Conservation (phyloP, 2,797 vertebrate species). For the Tolypeutes matacus region DNA sequence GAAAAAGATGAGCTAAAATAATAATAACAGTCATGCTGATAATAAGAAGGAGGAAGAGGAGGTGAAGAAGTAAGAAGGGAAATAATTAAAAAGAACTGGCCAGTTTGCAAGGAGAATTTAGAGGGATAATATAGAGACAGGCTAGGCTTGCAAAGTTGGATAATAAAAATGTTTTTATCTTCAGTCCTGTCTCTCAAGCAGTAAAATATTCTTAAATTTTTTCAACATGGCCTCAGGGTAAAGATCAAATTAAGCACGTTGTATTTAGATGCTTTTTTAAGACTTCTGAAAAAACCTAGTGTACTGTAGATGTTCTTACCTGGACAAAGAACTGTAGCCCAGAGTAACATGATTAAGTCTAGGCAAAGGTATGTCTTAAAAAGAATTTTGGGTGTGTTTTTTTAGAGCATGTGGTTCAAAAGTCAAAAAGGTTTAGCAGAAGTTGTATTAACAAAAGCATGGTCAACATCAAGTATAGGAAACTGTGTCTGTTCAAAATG, state of each 20-base stretch:
- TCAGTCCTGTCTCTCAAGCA: background rate
- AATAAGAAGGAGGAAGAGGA: background rate
- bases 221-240: background rate
- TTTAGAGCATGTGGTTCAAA: background rate
- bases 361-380: background rate
- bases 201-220: conserved; percentile 15
- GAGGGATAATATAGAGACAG: background rate
- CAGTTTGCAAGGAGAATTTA: background rate
- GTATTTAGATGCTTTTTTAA: background rate
- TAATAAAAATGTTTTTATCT: background rate
- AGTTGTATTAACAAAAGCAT: background rate
- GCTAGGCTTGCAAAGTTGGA: background rate
- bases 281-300: background rate
- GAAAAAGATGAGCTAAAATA: background rate
- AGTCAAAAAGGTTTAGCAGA: background rate
- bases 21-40: background rate
- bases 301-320: background rate
- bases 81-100: background rate
- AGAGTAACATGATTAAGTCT: background rate
- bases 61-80: background rate
- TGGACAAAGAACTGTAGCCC: background rate
- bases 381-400: background rate
- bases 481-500: background rate
- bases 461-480: background rate
- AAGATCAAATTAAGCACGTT: background rate